Base-by-base conservation (phyloP, 1,140 invertebrate genomes). In the Araneus ventricosus region DNA sequence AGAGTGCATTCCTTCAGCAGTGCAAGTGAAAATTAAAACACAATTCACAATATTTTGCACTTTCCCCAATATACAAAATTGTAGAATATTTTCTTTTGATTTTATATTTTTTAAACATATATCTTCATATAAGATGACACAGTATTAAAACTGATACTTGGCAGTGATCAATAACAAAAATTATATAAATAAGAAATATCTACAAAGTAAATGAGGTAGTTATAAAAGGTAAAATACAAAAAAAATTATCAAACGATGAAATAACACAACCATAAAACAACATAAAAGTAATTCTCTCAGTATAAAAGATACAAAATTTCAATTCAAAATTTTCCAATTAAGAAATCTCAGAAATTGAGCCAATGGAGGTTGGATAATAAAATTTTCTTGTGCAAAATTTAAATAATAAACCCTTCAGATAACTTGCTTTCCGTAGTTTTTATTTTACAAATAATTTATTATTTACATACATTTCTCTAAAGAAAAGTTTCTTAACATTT, bases 91-190 rank as follows among this genome's bases (percentile, higher is more conserved):
- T 20, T 37, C 20, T 80, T 80, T 80, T 80, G 75, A 80, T 80
- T 80, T 80, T n/a, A n/a, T n/a, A n/a, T n/a, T n/a, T 80, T 37
- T 37, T 80, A 75, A 22, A 80, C 37, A 80, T 41, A 37, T 39
- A 80, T 24, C n/a, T 22, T 52, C 34, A 75, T 75, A 75, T 34
- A 75, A 75, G 0, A 75, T 75, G 27, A 75, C 30, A 75, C 67
- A 34, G 22, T 24, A 67, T 8, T 10, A 67, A 27, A 82, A 41
- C n/a, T 45, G 45, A 82, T 52, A 82, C 22, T 82, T 82, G 80
- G 80, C 80, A 82, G 80, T 82, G 80, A 52, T 82, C 34, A 80
- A 45, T n/a, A 82, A 82, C 39, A 45, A 82, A 82, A 45, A 41
- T 27, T 24, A 41, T 24, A 82, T 41, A n/a, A 17, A 82, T 34